Conservation (phyloP, 2,113 vertebrate species). For the Thalassarche chlororhynchos region DNA sequence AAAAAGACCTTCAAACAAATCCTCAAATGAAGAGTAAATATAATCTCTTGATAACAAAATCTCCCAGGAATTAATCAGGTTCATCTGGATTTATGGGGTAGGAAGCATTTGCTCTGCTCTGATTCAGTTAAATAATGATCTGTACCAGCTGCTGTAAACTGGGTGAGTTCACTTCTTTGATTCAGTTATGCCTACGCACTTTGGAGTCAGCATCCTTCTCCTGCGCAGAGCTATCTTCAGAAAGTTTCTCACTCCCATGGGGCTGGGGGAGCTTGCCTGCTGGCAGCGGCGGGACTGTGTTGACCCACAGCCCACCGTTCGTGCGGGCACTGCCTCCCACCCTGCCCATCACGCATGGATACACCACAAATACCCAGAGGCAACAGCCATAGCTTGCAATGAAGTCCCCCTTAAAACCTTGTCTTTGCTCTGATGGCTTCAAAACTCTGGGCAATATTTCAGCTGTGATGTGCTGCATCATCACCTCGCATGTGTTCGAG, state of each 20-base stretch:
- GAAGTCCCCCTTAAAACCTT: not conserved
- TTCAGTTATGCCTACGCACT: conserved; percentile 15
- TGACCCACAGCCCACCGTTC: rapidly evolving
- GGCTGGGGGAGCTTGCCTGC: not conserved
- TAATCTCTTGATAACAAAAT: not conserved
- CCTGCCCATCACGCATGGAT: no score
- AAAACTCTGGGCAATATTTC: not conserved
- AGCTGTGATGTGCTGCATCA: not conserved
- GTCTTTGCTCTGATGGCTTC: not conserved
- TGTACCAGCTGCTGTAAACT: conserved; percentile 17
- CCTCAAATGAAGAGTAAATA: not conserved
- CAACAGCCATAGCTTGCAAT: not conserved
- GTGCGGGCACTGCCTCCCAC: rapidly evolving
- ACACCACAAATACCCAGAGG: not conserved
- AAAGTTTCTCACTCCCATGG: not conserved
- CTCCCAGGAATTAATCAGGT: not conserved
- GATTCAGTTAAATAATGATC: conserved; percentile 38
- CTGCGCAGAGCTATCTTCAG: not conserved
- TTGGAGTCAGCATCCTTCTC: not conserved
- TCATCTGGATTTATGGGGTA: conserved; percentile 1
- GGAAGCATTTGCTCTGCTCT: conserved; percentile 2
- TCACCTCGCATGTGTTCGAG: rapidly evolving
- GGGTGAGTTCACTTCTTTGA: conserved; percentile 43
- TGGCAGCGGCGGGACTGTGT: not conserved
- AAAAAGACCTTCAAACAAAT: not conserved